A percentile compares a stretch with the other conserved stretches of the same genome.
Evolutionary conservation across 2,797 vertebrate genomes (phyloP).

Genomic region (Parauchenoglanis punctatus): DNA sequence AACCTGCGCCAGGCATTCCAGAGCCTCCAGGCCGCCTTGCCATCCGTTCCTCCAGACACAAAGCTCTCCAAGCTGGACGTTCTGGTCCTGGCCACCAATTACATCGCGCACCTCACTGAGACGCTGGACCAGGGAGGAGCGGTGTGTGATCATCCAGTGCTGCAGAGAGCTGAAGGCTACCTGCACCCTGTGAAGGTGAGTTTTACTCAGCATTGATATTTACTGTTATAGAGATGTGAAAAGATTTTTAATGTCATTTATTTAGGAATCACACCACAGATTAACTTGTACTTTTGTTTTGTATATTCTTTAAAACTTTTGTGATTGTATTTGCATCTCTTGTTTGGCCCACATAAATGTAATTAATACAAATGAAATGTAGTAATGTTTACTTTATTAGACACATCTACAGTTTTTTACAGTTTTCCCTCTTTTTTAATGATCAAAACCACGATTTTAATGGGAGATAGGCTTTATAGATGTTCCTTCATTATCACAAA

Average conservation of each 20-base stretch:
- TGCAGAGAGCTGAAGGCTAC: conserved; percentile 73
- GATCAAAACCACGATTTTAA: background rate
- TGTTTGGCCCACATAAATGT: background rate
- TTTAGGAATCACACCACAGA: too few relatives aligned
- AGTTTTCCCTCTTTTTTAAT: background rate
- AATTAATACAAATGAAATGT: background rate
- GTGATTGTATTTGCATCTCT: background rate
- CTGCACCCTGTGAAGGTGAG: conserved; percentile 86
- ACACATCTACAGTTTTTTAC: background rate
- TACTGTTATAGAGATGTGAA: background rate
- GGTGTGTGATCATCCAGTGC: conserved; percentile 58
- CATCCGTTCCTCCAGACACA: conserved; percentile 84
- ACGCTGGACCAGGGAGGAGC: conserved; percentile 74
- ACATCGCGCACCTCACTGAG: conserved; percentile 85
- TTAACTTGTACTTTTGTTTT: background rate
- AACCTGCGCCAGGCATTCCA: conserved; percentile 85
- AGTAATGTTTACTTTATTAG: background rate
- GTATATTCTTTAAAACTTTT: background rate
- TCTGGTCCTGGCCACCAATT: conserved; percentile 86
- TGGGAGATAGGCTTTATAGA: background rate
- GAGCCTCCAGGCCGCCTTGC: conserved; percentile 85
- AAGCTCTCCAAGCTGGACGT: conserved; percentile 88
- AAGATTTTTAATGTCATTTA: background rate
- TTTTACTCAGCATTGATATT: background rate
- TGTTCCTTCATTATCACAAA: background rate